Percentiles rank a stretch among this genome's conserved stretches.
phyloP scores from a whole-genome alignment of 2,797 vertebrate genomes.

The Emys orbicularis region DNA sequence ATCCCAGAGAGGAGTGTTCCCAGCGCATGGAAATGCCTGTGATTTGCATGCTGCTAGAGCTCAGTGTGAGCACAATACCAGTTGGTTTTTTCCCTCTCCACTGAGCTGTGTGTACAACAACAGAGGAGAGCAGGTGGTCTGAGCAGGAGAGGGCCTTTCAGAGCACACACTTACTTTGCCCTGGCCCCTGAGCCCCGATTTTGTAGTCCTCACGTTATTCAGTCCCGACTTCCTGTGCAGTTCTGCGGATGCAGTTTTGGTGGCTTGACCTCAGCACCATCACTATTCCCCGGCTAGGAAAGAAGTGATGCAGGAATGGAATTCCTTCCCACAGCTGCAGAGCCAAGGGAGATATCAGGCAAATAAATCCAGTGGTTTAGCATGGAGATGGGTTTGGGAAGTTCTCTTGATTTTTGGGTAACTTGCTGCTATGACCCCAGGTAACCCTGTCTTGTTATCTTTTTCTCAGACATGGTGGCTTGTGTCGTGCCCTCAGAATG shows the following conservation, averaged over 20 bases:
- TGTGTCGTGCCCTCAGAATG: conserved; percentile 89
- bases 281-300: not conserved
- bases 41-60: not conserved
- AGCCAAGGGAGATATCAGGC: not conserved
- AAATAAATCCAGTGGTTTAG: not conserved
- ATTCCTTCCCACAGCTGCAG: not conserved
- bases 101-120: not conserved
- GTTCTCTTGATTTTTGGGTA: not conserved
- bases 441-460: not conserved
- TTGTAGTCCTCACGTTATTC: not conserved
- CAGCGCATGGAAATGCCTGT: fast-evolving
- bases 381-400: not conserved
- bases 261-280: not conserved
- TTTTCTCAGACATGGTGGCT: conserved; percentile 88
- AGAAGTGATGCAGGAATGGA: not conserved
- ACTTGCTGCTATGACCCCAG: conserved; percentile 24
- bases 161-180: not conserved
- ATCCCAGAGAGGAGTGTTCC: not conserved
- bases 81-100: fast-evolving
- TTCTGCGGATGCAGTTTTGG: not conserved
- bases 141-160: not conserved
- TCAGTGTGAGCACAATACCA: not conserved
- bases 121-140: not conserved
- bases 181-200: not conserved
- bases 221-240: not conserved